phyloP scores from a whole-genome alignment of 2,113 vertebrate genomes.

The Dicerorhinus sumatrensis region DNA sequence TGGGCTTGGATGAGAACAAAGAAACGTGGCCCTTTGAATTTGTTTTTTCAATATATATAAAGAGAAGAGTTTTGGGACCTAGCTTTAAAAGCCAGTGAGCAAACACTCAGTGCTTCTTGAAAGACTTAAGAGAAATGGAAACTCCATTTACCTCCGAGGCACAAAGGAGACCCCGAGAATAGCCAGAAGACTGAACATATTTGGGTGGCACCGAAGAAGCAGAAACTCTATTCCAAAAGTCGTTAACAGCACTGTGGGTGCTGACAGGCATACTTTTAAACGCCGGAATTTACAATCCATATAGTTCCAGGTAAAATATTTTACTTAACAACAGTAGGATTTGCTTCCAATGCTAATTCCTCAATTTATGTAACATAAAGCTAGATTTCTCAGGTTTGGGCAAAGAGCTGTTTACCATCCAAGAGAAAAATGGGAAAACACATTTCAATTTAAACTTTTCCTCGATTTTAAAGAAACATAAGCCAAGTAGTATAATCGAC shows the following conservation, averaged over 20 bases:
- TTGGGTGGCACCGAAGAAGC: neutral
- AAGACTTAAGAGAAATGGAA: slow-evolving; percentile 53
- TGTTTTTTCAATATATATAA: neutral
- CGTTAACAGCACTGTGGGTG: neutral
- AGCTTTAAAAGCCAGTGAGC: slow-evolving; percentile 62
- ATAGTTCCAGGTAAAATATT: neutral
- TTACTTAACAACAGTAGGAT: neutral
- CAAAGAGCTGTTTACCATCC: neutral
- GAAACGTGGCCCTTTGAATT: slow-evolving; percentile 63
- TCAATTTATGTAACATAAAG: neutral
- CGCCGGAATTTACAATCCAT: neutral
- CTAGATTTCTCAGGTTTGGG: neutral
- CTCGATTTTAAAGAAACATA: neutral
- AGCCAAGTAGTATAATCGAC: neutral
- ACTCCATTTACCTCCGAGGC: slow-evolving; percentile 49
- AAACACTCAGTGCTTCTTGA: slow-evolving; percentile 51
- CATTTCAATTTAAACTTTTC: neutral
- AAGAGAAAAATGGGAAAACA: neutral
- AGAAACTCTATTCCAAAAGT: neutral
- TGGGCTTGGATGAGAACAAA: slow-evolving; percentile 82
- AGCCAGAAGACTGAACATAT: neutral
- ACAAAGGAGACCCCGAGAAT: slow-evolving; percentile 14
- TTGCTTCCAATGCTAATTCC: neutral
- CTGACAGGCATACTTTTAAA: neutral
- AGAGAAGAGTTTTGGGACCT: slow-evolving; percentile 55